These are phyloP conservation scores for Rosalia funebris DNA, from an alignment of 2,888 invertebrate genomes.

Conservation along the genomic window DNA sequence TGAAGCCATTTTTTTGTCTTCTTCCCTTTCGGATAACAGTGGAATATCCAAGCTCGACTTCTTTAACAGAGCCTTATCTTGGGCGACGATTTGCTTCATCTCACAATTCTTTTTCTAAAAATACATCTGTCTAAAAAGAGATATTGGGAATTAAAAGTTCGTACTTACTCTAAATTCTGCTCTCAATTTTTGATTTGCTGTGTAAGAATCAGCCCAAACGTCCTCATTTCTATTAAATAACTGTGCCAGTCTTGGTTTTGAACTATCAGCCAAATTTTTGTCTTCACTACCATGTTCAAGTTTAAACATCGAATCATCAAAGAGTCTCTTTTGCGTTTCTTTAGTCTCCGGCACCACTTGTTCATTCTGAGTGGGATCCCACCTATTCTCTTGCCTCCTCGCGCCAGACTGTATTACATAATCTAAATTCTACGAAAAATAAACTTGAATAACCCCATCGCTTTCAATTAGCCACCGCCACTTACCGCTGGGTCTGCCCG, in stretches of 20 bases:
- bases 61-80: conserved; percentile 79
- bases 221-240: conserved; percentile 82
- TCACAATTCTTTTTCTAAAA: conserved; percentile 77
- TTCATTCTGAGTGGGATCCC: conserved; percentile 97
- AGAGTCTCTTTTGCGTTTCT: conserved; percentile 86
- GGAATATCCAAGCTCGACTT: conserved; percentile 82
- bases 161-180: conserved; percentile 83
- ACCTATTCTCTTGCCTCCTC: conserved; percentile 94
- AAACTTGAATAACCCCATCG: background rate
- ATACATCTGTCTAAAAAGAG: too few relatives aligned
- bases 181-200: conserved; percentile 86
- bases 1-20: conserved; percentile 83
- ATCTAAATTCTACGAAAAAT: conserved; percentile 86
- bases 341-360: conserved; percentile 94
- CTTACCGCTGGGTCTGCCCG: conserved; percentile 96
- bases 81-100: conserved; percentile 73
- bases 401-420: conserved; percentile 96
- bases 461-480: conserved; percentile 45
- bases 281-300: conserved; percentile 93
- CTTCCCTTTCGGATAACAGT: conserved; percentile 81
- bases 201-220: conserved; percentile 92
- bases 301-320: conserved; percentile 98
- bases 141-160: conserved; percentile 14
- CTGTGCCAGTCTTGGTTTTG: conserved; percentile 78
- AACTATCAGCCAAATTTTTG: conserved; percentile 73